Conservation (phyloP, 2,113 vertebrate species). For the Podilymbus podiceps region DNA sequence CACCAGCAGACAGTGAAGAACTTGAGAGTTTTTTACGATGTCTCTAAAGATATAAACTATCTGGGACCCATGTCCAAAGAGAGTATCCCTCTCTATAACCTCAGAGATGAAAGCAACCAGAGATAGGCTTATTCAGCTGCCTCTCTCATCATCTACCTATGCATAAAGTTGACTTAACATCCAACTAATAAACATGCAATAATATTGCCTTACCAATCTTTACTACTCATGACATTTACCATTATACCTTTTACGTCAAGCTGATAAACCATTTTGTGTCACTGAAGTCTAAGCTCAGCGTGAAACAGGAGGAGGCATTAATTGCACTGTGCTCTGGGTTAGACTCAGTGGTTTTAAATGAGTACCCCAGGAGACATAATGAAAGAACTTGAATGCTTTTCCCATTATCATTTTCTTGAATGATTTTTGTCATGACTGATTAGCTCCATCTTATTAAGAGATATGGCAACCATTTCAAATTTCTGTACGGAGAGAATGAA, state of each 20-base stretch:
- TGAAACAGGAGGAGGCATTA: not conserved
- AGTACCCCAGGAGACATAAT: not conserved
- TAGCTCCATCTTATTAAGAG: not conserved
- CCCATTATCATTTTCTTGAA: constrained; percentile 7
- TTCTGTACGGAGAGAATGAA: not conserved
- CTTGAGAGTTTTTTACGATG: not conserved
- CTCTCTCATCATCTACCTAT: not conserved
- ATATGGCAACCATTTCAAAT: not conserved
- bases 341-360: constrained; percentile 16
- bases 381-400: constrained; percentile 7
- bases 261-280: not conserved
- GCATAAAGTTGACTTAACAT: not conserved
- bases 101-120: not conserved
- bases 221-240: not conserved
- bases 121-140: not conserved
- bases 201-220: not conserved
- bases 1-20: not conserved
- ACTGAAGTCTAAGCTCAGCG: not conserved
- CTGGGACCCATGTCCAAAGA: not conserved
- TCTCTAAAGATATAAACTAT: not conserved
- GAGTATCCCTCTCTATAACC: not conserved
- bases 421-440: not conserved
- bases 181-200: not conserved
- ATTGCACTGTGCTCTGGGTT: not conserved
- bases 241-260: not conserved